phyloP scores from a whole-genome alignment of 2,888 invertebrate species.

The Ectemnius cavifrons region DNA sequence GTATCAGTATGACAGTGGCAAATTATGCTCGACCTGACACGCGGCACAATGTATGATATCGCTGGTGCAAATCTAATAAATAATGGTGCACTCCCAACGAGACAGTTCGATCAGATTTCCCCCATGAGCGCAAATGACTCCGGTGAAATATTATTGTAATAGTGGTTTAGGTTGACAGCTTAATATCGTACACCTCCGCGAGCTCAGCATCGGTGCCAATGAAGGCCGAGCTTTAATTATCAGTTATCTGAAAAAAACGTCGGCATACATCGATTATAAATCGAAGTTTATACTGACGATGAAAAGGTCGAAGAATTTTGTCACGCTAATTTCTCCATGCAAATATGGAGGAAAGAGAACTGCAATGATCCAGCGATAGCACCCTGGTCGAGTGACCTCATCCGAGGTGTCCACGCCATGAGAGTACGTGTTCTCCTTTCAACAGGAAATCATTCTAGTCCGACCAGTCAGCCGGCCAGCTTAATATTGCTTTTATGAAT shows the following conservation, averaged over 20 bases:
- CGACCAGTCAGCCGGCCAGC: constrained; percentile 43
- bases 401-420: constrained; percentile 48
- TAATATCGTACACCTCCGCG: not conserved
- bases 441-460: constrained; percentile 70
- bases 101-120: constrained; percentile 1
- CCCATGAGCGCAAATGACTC: not conserved
- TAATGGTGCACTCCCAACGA: not conserved
- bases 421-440: constrained; percentile 66
- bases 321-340: too few species aligned
- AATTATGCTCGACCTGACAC: constrained; percentile 17
- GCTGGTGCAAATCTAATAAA: constrained; percentile 10
- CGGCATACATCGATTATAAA: too few species aligned
- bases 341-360: constrained; percentile 22
- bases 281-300: too few species aligned
- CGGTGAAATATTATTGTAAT: not conserved
- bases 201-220: not conserved
- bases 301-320: too few species aligned
- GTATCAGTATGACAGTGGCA: constrained; percentile 23
- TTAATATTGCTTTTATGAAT: constrained; percentile 22
- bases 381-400: constrained; percentile 48
- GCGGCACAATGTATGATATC: constrained; percentile 25
- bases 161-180: constrained; percentile 3
- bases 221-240: too few species aligned
- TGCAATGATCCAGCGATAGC: constrained; percentile 37
- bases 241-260: too few species aligned